A percentile compares a stretch with the other conserved stretches of the same genome.
Evolutionary conservation across 2,888 invertebrate genomes (phyloP).

Genomic region (Nomada ferruginata): DNA sequence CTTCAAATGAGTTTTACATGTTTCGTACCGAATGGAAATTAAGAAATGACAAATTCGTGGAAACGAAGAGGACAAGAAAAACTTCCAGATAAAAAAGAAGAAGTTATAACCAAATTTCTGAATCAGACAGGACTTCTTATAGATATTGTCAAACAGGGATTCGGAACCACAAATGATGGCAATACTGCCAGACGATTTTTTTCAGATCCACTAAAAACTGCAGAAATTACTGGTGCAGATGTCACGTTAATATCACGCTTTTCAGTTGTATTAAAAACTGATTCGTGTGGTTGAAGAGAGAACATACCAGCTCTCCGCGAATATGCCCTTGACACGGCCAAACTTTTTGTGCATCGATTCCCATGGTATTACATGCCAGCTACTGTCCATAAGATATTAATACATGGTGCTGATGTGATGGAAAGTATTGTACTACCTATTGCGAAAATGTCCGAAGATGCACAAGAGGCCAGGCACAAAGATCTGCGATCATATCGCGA

Average conservation of each 20-base stretch:
- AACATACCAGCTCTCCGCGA: not conserved
- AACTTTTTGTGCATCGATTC: not conserved
- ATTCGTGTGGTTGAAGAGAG: not conserved
- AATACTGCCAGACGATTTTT: conserved; percentile 2
- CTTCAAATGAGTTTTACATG: not conserved
- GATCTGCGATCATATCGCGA: not conserved
- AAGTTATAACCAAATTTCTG: too few species aligned
- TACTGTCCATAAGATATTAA: not conserved
- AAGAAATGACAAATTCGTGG: conserved; percentile 5
- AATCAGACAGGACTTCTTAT: not conserved
- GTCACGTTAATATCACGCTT: not conserved
- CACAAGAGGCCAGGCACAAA: not conserved
- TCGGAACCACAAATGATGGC: not conserved
- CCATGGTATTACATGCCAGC: not conserved
- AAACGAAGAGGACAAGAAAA: not conserved
- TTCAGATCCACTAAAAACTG: not conserved
- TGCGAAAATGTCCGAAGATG: conserved; percentile 2
- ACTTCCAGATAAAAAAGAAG: not conserved
- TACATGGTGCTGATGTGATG: not conserved
- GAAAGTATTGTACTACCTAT: not conserved
- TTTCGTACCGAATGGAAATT: not conserved
- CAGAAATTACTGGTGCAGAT: not conserved
- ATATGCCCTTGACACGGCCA: not conserved
- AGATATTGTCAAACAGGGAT: not conserved
- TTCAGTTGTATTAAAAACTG: not conserved